Conservation (phyloP, 2,113 vertebrate genomes). For the Himantopus leucocephalus region DNA sequence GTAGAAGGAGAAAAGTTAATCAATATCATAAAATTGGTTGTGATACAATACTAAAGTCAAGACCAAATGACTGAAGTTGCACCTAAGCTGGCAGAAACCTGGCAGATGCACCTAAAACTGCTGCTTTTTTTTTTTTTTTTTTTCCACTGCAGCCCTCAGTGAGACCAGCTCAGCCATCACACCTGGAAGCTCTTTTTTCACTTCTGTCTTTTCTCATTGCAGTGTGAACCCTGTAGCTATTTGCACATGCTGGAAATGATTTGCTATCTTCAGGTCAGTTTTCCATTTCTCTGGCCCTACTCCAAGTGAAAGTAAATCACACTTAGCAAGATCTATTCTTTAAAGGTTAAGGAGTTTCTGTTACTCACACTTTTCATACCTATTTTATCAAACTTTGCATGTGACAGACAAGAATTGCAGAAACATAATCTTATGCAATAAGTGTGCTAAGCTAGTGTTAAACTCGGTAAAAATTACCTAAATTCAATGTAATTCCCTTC, state of each 20-base stretch:
- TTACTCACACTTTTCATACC: background rate
- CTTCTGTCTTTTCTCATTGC: background rate
- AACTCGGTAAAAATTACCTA: background rate
- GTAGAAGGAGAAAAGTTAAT: background rate
- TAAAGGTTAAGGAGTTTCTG: constrained; percentile 46
- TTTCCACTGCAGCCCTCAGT: background rate
- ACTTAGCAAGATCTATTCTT: background rate
- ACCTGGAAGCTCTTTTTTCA: background rate
- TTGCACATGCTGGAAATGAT: background rate
- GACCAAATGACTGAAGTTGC: background rate
- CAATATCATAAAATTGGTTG: accelerated
- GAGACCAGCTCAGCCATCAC: accelerated
- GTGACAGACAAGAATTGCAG: background rate
- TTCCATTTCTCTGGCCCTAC: background rate
- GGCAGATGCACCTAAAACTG: background rate
- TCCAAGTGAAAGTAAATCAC: background rate
- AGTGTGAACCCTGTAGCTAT: background rate
- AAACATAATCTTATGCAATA: background rate
- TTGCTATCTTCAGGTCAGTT: background rate
- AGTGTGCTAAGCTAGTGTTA: background rate
- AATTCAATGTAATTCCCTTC: background rate
- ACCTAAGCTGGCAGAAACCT: background rate
- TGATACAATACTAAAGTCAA: background rate
- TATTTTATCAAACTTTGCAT: background rate
- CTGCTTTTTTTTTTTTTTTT: accelerated